Evolutionary conservation across 2,888 invertebrate genomes (phyloP).

Genomic region (Drosophila cognata): DNA sequence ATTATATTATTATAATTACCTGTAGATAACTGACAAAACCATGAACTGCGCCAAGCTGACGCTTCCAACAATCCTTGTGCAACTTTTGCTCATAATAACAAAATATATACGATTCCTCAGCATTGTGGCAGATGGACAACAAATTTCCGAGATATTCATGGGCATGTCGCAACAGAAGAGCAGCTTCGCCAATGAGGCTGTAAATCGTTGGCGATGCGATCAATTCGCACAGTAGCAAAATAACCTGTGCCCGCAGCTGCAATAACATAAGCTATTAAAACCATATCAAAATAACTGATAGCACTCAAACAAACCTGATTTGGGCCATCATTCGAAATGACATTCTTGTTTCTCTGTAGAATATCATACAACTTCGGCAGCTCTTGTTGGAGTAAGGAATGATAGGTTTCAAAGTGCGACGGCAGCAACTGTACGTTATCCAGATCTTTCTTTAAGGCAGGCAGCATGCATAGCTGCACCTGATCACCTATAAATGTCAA

Average conservation of each 20-base stretch:
- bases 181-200: constrained; percentile 37
- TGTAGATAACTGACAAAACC: constrained; percentile 77
- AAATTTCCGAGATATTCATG: constrained; percentile 52
- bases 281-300: neutral
- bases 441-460: constrained; percentile 74
- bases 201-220: constrained; percentile 70
- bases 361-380: constrained; percentile 79
- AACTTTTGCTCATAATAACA: constrained; percentile 77
- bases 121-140: neutral
- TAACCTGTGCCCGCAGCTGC: constrained; percentile 69
- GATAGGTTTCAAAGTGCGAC: constrained; percentile 72
- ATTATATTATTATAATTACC: constrained; percentile 45
- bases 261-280: neutral
- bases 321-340: neutral
- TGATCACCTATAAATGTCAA: constrained; percentile 52
- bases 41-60: constrained; percentile 79
- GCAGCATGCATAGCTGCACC: constrained; percentile 72
- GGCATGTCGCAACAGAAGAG: constrained; percentile 63
- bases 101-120: constrained; percentile 61
- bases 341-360: constrained; percentile 61
- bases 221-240: constrained; percentile 79
- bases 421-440: constrained; percentile 68
- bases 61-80: constrained; percentile 77
- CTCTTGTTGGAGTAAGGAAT: constrained; percentile 61
- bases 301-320: constrained; percentile 32